Percentiles rank a stretch among this genome's conserved stretches.
Evolutionary conservation across 1,140 invertebrate genomes (phyloP).

Genomic region (Ips nitidus): DNA sequence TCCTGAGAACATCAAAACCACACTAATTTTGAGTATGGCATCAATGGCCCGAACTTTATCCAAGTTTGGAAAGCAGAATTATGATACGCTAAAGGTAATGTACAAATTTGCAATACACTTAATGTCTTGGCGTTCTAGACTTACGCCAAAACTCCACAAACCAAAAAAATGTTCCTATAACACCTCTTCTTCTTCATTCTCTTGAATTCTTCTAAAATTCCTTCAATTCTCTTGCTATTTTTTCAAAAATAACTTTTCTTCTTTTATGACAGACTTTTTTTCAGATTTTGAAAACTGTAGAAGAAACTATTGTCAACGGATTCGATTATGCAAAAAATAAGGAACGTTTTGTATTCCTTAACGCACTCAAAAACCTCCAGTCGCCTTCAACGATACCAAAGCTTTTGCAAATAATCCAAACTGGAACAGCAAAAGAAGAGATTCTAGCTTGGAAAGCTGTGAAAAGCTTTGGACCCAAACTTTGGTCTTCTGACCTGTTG

Average conservation of each 20-base stretch:
- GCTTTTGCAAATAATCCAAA: slow-evolving; percentile 56
- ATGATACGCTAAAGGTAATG: slow-evolving; percentile 42
- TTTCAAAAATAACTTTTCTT: not conserved
- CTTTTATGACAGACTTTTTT: slow-evolving; percentile 14
- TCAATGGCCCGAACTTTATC: slow-evolving; percentile 59
- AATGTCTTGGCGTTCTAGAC: no score
- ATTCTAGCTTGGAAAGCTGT: slow-evolving; percentile 69
- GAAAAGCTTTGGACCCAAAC: slow-evolving; percentile 55
- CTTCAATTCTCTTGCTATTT: not conserved
- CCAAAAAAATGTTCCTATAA: no score
- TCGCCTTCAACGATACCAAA: slow-evolving; percentile 59
- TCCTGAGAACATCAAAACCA: slow-evolving; percentile 64
- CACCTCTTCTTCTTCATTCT: no score
- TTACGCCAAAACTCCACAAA: no score
- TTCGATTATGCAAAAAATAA: slow-evolving; percentile 59
- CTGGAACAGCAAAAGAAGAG: slow-evolving; percentile 56
- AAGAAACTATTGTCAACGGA: slow-evolving; percentile 55
- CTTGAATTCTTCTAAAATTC: no score
- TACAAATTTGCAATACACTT: not conserved
- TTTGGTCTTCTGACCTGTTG: slow-evolving; percentile 56
- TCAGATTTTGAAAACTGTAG: slow-evolving; percentile 45
- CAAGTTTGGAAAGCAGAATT: slow-evolving; percentile 24
- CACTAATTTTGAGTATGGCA: slow-evolving; percentile 63
- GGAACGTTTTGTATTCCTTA: slow-evolving; percentile 63
- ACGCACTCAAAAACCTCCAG: slow-evolving; percentile 68